These are phyloP conservation scores for Brachionus plicatilis DNA, from an alignment of 1,140 invertebrate genomes.

Conservation along the genomic window DNA sequence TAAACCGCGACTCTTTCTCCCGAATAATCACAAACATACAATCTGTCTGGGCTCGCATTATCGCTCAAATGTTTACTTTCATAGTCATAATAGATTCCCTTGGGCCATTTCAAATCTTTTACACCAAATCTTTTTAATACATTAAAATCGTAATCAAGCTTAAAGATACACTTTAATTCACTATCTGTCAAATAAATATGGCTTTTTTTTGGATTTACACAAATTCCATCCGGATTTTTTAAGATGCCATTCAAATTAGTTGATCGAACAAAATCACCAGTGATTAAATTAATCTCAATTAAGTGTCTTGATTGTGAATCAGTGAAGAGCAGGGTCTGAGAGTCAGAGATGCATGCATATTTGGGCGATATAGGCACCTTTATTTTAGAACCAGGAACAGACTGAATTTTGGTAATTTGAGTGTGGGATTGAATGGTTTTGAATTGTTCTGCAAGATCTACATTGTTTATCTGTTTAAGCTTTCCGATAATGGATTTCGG, in stretches of 20 bases:
- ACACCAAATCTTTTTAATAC: not conserved
- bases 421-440: not conserved
- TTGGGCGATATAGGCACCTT: constrained; percentile 1
- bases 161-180: constrained; percentile 35
- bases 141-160: constrained; percentile 39
- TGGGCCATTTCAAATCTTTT: constrained; percentile 37
- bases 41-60: not conserved
- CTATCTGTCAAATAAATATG: constrained; percentile 21
- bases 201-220: constrained; percentile 30
- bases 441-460: constrained; percentile 27
- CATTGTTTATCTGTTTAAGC: constrained; percentile 16
- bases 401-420: constrained; percentile 7
- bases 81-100: constrained; percentile 37
- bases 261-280: constrained; percentile 18
- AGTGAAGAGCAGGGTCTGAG: not conserved
- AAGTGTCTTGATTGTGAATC: constrained; percentile 29
- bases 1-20: constrained; percentile 18
- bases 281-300: not conserved
- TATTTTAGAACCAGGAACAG: not conserved
- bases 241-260: constrained; percentile 29
- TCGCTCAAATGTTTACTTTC: not conserved
- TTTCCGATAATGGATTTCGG: not conserved
- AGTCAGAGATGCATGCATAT: not conserved
- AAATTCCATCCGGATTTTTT: constrained; percentile 30
- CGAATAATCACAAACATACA: constrained; percentile 35